A percentile compares a stretch with the other conserved stretches of the same genome.
phyloP scores from a whole-genome alignment of 2,888 invertebrate genomes.

The Callyntrura sp. region DNA sequence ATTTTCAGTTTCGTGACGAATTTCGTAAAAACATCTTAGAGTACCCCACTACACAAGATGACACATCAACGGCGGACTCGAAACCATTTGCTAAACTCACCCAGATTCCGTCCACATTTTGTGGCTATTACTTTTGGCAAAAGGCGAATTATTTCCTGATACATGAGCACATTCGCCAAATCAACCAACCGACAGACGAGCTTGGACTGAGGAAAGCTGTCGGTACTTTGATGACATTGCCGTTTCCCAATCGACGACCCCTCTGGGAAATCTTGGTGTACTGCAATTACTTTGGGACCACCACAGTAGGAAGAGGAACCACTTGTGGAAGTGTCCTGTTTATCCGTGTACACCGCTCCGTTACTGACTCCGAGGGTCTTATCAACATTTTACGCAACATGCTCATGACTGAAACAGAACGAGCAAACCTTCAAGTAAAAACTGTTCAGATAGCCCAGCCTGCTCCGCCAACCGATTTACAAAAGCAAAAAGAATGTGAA shows the following conservation, averaged over 20 bases:
- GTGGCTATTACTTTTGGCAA: conserved; percentile 80
- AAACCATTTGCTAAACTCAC: conserved; percentile 77
- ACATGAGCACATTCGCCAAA: conserved; percentile 80
- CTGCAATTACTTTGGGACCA: conserved; percentile 72
- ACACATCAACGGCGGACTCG: neutral
- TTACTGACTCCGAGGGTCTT: conserved; percentile 73
- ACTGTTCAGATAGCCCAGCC: conserved; percentile 23
- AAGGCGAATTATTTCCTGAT: conserved; percentile 80
- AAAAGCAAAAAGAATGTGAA: conserved; percentile 28
- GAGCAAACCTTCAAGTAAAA: conserved; percentile 1
- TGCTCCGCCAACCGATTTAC: neutral
- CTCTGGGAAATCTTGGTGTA: conserved; percentile 80
- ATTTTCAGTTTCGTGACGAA: conserved; percentile 74
- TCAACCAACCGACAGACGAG: conserved; percentile 76
- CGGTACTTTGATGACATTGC: conserved; percentile 77
- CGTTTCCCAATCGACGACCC: conserved; percentile 79
- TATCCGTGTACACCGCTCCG: conserved; percentile 76
- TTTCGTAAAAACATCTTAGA: conserved; percentile 76
- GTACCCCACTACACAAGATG: conserved; percentile 21
- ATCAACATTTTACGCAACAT: conserved; percentile 73
- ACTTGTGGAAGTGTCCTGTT: conserved; percentile 76
- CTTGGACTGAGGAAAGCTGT: conserved; percentile 77
- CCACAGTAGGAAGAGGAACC: conserved; percentile 61
- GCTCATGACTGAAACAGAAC: conserved; percentile 33
- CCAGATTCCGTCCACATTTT: conserved; percentile 78